A percentile compares a stretch with the other conserved stretches of the same genome.
These are phyloP conservation scores for Eupithecia insigniata DNA, from an alignment of 2,888 invertebrate species.

Conservation along the genomic window DNA sequence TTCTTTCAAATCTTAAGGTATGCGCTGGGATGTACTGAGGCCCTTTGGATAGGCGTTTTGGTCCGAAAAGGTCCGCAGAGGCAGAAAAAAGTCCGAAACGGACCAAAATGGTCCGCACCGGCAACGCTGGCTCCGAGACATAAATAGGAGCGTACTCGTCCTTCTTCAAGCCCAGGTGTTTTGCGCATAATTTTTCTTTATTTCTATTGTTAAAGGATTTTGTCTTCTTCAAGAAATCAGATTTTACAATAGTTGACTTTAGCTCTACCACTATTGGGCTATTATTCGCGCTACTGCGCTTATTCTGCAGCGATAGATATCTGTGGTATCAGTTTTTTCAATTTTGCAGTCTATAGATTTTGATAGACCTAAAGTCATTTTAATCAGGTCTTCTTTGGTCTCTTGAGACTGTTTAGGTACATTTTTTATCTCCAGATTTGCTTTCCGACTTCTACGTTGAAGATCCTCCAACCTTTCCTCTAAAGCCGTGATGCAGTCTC, in stretches of 20 bases:
- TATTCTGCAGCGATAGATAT: background rate
- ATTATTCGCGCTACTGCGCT: background rate
- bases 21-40: too few species aligned
- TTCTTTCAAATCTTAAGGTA: too few species aligned
- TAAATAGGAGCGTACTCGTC: slow-evolving; percentile 7
- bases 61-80: too few species aligned
- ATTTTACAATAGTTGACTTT: slow-evolving; percentile 3
- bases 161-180: slow-evolving; percentile 3
- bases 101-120: too few species aligned
- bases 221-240: slow-evolving; percentile 5
- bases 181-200: slow-evolving; percentile 3
- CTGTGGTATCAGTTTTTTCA: background rate
- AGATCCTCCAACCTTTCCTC: too few species aligned
- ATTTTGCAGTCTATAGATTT: background rate
- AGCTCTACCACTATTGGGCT: slow-evolving; percentile 6
- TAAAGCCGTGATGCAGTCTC: too few species aligned
- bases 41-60: too few species aligned
- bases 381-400: background rate
- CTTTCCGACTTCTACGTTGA: too few species aligned
- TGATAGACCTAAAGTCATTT: background rate
- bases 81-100: too few species aligned
- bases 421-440: too few species aligned
- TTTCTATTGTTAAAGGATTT: background rate
- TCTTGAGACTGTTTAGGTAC: background rate
- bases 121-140: background rate